Evolutionary conservation across 35 echinoderm and acorn worm genomes (phyloP).

Genomic region (Apostichopus japonicus): DNA sequence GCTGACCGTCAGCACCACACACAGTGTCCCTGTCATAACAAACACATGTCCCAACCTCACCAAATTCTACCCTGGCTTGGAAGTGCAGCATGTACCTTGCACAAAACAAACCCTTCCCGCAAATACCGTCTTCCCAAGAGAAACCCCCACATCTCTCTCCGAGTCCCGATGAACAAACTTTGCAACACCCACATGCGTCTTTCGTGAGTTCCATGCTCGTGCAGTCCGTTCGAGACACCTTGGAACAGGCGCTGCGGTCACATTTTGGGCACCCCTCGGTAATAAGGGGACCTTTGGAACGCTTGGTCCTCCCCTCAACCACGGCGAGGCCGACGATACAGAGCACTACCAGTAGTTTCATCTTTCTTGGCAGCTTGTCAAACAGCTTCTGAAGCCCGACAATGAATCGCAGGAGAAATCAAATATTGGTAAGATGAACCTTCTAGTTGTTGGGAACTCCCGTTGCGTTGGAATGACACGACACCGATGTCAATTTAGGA

Average conservation of each 20-base stretch:
- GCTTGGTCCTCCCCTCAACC: background rate
- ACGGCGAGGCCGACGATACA: background rate
- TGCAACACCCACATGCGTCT: slow-evolving; percentile 53
- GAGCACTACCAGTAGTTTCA: background rate
- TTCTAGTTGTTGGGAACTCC: slow-evolving; percentile 12
- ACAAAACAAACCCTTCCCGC: slow-evolving; percentile 41
- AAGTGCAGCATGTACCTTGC: slow-evolving; percentile 33
- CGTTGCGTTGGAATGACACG: slow-evolving; percentile 27
- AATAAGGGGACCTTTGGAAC: slow-evolving; percentile 4
- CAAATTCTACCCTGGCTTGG: slow-evolving; percentile 43
- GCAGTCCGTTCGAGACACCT: slow-evolving; percentile 22
- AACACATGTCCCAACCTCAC: slow-evolving; percentile 42
- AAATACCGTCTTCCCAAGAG: slow-evolving; percentile 47
- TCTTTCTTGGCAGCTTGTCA: slow-evolving; percentile 27
- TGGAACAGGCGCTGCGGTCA: background rate
- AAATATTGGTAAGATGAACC: slow-evolving; percentile 38
- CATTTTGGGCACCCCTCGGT: slow-evolving; percentile 37
- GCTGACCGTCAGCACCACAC: slow-evolving; percentile 33
- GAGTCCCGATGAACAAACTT: slow-evolving; percentile 45
- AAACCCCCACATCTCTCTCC: slow-evolving; percentile 46
- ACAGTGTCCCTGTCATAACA: slow-evolving; percentile 36
- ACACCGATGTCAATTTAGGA: slow-evolving; percentile 6
- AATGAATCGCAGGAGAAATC: background rate
- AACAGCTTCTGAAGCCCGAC: background rate
- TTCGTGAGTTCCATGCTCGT: slow-evolving; percentile 14